Percentiles rank a stretch among this genome's conserved stretches.
Conservation (phyloP, 1,140 invertebrate genomes). For the Drosophila sturtevanti region DNA sequence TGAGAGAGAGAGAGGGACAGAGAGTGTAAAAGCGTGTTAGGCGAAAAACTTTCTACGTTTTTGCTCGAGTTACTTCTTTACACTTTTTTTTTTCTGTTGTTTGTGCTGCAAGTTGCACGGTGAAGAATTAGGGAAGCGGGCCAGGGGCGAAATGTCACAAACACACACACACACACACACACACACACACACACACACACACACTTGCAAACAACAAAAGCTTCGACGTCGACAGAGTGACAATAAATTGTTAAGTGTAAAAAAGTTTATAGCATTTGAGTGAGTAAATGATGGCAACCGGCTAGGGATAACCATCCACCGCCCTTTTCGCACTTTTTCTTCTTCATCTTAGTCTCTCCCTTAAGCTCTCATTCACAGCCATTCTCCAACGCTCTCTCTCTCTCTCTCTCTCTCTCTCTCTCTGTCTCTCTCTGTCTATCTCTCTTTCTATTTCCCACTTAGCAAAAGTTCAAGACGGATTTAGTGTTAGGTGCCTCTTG, state of each 20-base stretch:
- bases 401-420: neutral
- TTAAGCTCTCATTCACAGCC: neutral
- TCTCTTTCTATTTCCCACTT: neutral
- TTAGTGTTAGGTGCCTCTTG: constrained; percentile 28
- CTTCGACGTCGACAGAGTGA: constrained; percentile 49
- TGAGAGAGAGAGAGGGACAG: constrained; percentile 33
- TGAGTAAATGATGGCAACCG: constrained; percentile 65
- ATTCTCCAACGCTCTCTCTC: neutral
- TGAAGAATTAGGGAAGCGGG: neutral
- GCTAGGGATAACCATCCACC: constrained; percentile 13
- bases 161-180: neutral
- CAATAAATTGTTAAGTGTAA: constrained; percentile 79
- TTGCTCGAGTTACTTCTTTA: constrained; percentile 64
- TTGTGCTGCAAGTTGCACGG: neutral
- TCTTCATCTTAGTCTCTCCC: neutral
- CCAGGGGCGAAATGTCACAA: neutral
- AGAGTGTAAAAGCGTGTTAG: constrained; percentile 71
- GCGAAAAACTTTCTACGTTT: constrained; percentile 65
- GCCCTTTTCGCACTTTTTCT: neutral
- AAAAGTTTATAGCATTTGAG: constrained; percentile 74
- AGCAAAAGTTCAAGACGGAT: constrained; percentile 52
- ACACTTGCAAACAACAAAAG: constrained; percentile 1
- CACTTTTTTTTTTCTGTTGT: constrained; percentile 27
- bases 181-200: neutral
- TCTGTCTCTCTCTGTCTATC: neutral